phyloP scores from a whole-genome alignment of 2,797 vertebrate genomes.

The Sarcophilus harrisii region DNA sequence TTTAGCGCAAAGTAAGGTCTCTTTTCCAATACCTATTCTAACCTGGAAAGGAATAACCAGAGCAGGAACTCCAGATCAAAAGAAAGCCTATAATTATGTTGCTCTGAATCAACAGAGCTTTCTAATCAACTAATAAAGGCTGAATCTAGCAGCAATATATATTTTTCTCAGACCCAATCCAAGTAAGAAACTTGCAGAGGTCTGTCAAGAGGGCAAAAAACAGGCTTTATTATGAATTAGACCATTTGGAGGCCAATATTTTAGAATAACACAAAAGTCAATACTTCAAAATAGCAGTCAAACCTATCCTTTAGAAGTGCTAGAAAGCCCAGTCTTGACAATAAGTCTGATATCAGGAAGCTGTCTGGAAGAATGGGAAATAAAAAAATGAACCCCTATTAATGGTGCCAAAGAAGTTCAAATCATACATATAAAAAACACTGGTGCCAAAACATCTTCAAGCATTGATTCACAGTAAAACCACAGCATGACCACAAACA shows the following conservation, averaged over 20 bases:
- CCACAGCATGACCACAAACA: not conserved
- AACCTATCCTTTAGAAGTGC: not conserved
- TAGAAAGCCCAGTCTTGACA: not conserved
- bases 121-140: not conserved
- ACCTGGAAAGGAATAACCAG: not conserved
- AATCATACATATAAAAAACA: not conserved
- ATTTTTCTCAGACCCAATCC: not conserved
- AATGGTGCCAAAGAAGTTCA: not conserved
- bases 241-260: not conserved
- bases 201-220: not conserved
- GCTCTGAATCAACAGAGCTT: not conserved
- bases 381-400: not conserved
- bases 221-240: not conserved
- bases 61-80: not conserved
- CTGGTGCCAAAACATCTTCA: not conserved
- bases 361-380: not conserved
- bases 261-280: not conserved
- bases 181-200: not conserved
- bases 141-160: not conserved
- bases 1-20: not conserved
- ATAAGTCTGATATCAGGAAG: not conserved
- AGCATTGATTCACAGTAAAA: not conserved
- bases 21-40: not conserved
- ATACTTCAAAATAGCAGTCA: not conserved
- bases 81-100: not conserved